A percentile compares a stretch with the other conserved stretches of the same genome.
Evolutionary conservation across 92 coral and sea anemone genomes (phyloP).

Genomic region (Isaurus tuberculatus): DNA sequence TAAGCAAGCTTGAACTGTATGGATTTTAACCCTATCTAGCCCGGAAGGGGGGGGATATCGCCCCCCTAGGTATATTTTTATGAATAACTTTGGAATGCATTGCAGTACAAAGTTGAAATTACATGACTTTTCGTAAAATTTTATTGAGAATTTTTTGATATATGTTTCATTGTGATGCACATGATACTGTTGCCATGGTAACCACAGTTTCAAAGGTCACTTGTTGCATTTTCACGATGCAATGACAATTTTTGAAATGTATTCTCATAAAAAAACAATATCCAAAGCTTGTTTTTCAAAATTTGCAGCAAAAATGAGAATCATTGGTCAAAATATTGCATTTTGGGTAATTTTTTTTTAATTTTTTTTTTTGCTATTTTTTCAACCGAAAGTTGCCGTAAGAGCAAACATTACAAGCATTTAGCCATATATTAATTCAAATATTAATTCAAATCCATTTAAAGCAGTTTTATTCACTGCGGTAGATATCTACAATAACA

Average conservation of each 20-base stretch:
- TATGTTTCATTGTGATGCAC: constrained; percentile 13
- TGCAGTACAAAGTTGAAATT: neutral
- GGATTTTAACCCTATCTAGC: too few species aligned
- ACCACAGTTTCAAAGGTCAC: constrained; percentile 2
- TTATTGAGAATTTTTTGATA: constrained; percentile 1
- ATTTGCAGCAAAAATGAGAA: constrained; percentile 3
- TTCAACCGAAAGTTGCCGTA: neutral
- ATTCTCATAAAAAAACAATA: neutral
- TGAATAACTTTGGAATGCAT: neutral
- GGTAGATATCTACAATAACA: constrained; percentile 12
- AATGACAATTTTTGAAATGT: constrained; percentile 1
- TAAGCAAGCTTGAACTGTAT: constrained; percentile 17
- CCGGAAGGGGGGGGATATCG: too few species aligned
- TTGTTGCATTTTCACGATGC: neutral
- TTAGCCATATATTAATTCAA: too few species aligned
- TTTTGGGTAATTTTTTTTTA: neutral
- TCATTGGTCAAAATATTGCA: neutral
- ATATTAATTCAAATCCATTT: neutral
- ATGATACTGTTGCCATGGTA: constrained; percentile 14
- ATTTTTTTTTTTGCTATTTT: neutral
- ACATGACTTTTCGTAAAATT: neutral
- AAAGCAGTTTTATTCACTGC: constrained; percentile 3
- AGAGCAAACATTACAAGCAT: neutral
- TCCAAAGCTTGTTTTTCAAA: neutral
- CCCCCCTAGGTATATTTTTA: neutral